Evolutionary conservation across 2,113 vertebrate genomes (phyloP).

Genomic region (Sinocyclocheilus maitianheensis): DNA sequence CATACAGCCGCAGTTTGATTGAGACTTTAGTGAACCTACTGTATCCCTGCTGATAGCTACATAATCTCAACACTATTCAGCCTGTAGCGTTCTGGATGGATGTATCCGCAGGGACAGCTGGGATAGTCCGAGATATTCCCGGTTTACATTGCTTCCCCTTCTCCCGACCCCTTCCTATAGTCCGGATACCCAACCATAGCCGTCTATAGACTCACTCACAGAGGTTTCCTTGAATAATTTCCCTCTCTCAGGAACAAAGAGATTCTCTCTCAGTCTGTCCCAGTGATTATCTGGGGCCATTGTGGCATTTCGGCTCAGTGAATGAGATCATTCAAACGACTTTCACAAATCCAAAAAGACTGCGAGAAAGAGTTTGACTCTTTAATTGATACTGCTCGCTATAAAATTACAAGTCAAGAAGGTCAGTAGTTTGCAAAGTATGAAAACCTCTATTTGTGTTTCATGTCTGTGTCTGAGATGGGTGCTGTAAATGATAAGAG

Average conservation of each 20-base stretch:
- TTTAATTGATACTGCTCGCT: slow-evolving; percentile 1
- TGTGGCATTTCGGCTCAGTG: background rate
- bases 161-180: background rate
- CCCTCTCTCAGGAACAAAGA: slow-evolving; percentile 13
- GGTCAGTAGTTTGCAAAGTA: background rate
- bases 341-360: background rate
- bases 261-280: slow-evolving; percentile 9
- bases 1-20: slow-evolving; percentile 29
- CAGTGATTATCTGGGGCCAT: slow-evolving; percentile 20
- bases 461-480: background rate
- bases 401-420: background rate
- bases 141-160: background rate
- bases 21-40: slow-evolving; percentile 10
- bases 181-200: background rate
- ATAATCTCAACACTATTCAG: slow-evolving; percentile 15
- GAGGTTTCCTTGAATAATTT: background rate
- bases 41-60: slow-evolving; percentile 16
- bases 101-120: slow-evolving; percentile 23
- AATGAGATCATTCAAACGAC: slow-evolving; percentile 30
- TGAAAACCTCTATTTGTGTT: slow-evolving; percentile 13
- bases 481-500: background rate
- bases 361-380: background rate
- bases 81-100: background rate
- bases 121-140: slow-evolving; percentile 8
- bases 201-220: background rate